A percentile compares a stretch with the other conserved stretches of the same genome.
These are phyloP conservation scores for Icerya purchasi DNA, from an alignment of 2,888 invertebrate genomes.

Conservation along the genomic window DNA sequence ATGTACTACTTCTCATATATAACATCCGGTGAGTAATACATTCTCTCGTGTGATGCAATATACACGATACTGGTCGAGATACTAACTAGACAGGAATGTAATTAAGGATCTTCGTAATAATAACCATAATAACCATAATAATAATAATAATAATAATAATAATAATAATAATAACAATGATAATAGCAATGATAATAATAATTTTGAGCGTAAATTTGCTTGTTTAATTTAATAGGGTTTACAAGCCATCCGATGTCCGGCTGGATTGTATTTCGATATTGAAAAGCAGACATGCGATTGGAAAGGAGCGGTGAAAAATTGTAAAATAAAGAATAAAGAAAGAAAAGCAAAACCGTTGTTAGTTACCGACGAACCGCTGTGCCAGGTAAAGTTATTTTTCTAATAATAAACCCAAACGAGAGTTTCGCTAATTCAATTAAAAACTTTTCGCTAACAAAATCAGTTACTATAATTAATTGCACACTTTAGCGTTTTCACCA, in stretches of 20 bases:
- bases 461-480: too few species aligned
- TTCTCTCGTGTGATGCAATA: too few species aligned
- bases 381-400: constrained; percentile 31
- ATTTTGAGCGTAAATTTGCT: not conserved
- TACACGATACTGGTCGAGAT: too few species aligned
- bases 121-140: too few species aligned
- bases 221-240: constrained; percentile 43
- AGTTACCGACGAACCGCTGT: constrained; percentile 73
- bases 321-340: constrained; percentile 72
- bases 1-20: too few species aligned
- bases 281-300: constrained; percentile 89
- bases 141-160: not conserved
- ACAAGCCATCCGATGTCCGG: constrained; percentile 79
- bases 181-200: not conserved
- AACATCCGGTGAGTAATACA: too few species aligned
- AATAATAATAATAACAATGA: not conserved
- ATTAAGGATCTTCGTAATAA: too few species aligned
- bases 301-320: constrained; percentile 84
- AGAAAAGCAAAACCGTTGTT: constrained; percentile 67
- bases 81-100: too few species aligned
- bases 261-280: constrained; percentile 78
- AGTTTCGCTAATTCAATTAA: too few species aligned
- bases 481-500: too few species aligned
- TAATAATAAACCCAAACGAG: too few species aligned
- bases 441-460: too few species aligned